Percentiles rank a stretch among this genome's conserved stretches.
phyloP scores from a whole-genome alignment of 2,888 invertebrate genomes.

The Rhagium mordax region DNA sequence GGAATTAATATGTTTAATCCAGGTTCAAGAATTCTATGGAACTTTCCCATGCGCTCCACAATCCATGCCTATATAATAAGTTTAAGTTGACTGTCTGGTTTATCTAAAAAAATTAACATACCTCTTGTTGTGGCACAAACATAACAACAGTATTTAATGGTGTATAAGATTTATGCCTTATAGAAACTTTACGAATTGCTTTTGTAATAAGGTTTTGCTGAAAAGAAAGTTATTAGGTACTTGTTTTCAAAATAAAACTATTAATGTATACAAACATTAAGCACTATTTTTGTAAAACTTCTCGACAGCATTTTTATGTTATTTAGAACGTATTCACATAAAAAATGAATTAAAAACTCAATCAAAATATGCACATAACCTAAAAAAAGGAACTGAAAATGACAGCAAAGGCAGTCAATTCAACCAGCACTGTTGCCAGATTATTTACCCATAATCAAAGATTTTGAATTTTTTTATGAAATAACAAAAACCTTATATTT shows the following conservation, averaged over 20 bases:
- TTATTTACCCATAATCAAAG: no score
- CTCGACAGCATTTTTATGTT: conserved; percentile 32
- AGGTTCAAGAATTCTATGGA: conserved; percentile 92
- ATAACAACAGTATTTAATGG: conserved; percentile 94
- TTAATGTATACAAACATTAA: conserved; percentile 17
- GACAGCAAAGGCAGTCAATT: no score
- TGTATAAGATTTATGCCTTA: conserved; percentile 69
- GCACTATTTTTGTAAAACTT: conserved; percentile 25
- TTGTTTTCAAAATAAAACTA: conserved; percentile 7
- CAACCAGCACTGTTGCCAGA: no score
- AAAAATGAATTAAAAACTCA: not conserved
- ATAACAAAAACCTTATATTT: no score
- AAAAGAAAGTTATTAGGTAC: conserved; percentile 24
- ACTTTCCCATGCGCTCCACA: conserved; percentile 98
- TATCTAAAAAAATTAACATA: conserved; percentile 61
- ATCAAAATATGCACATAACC: not conserved
- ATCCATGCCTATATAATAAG: conserved; percentile 89
- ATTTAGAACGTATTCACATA: not conserved
- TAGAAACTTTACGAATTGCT: conserved; percentile 38
- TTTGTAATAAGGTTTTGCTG: conserved; percentile 41
- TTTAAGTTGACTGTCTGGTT: not conserved
- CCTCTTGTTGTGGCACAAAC: conserved; percentile 99
- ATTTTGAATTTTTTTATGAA: no score
- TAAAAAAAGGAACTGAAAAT: not conserved
- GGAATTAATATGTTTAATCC: conserved; percentile 95